Conservation (phyloP, 1,140 invertebrate genomes). For the Streblospio benedicti region DNA sequence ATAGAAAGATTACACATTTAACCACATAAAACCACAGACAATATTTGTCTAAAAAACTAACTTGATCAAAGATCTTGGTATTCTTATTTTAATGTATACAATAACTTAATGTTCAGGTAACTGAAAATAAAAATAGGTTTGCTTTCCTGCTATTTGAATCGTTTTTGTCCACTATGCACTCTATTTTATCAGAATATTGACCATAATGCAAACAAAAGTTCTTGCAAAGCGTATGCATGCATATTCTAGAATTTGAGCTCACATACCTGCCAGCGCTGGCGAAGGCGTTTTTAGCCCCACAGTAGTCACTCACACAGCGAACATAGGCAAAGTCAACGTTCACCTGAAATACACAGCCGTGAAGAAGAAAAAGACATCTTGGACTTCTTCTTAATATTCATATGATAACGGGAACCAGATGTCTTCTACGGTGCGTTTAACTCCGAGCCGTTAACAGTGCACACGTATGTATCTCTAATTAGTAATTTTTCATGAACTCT, state of each 20-base stretch:
- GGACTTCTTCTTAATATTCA: neutral
- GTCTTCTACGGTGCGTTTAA: neutral
- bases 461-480: neutral
- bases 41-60: too few relatives aligned
- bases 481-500: neutral
- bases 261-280: too few relatives aligned
- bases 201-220: neutral
- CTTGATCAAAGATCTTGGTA: too few relatives aligned
- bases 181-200: neutral
- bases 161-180: neutral
- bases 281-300: neutral
- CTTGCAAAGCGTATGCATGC: neutral
- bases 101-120: too few relatives aligned
- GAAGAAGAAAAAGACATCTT: neutral
- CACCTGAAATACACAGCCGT: neutral
- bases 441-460: neutral
- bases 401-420: neutral
- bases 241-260: neutral
- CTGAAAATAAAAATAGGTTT: too few relatives aligned
- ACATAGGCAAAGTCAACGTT: conserved; percentile 2
- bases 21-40: too few relatives aligned
- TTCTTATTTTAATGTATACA: too few relatives aligned
- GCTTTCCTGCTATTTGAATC: too few relatives aligned
- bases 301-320: conserved; percentile 14
- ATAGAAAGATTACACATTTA: too few relatives aligned